Evolutionary conservation across 2,888 invertebrate species (phyloP).

Genomic region (Adela reaumurella): DNA sequence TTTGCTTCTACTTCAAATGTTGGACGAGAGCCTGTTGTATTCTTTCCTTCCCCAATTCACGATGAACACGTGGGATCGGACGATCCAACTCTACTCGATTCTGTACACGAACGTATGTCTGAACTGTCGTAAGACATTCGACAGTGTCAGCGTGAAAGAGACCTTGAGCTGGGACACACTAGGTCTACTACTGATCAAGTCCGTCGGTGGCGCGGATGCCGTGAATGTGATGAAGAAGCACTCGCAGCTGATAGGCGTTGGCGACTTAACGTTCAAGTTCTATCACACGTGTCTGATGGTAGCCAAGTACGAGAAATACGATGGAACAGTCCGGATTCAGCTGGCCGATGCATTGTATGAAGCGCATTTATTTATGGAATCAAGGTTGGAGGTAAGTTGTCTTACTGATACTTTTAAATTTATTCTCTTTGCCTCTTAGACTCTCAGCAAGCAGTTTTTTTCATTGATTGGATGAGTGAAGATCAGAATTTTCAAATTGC

Average conservation of each 20-base stretch:
- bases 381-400: slow-evolving; percentile 35
- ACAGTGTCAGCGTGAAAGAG: slow-evolving; percentile 37
- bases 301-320: slow-evolving; percentile 39
- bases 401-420: no score
- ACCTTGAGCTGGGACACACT: slow-evolving; percentile 60
- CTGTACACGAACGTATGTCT: slow-evolving; percentile 58
- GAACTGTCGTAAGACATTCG: slow-evolving; percentile 54
- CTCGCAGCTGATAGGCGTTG: slow-evolving; percentile 48
- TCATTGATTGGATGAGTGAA: no score
- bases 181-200: slow-evolving; percentile 56
- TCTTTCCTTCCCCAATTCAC: slow-evolving; percentile 53
- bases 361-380: slow-evolving; percentile 34
- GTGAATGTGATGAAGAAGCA: slow-evolving; percentile 55
- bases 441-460: no score
- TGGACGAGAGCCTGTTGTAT: slow-evolving; percentile 53
- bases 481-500: no score
- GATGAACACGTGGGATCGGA: slow-evolving; percentile 56
- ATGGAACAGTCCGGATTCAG: slow-evolving; percentile 26
- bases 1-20: slow-evolving; percentile 58
- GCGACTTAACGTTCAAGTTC: slow-evolving; percentile 59
- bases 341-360: slow-evolving; percentile 38
- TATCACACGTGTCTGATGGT: slow-evolving; percentile 55
- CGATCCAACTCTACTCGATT: slow-evolving; percentile 51
- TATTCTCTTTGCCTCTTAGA: no score
- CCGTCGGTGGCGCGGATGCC: slow-evolving; percentile 56